Percentiles rank a stretch among this genome's conserved stretches.
Evolutionary conservation across 2,113 vertebrate genomes (phyloP).

Genomic region (Centropristis striata): DNA sequence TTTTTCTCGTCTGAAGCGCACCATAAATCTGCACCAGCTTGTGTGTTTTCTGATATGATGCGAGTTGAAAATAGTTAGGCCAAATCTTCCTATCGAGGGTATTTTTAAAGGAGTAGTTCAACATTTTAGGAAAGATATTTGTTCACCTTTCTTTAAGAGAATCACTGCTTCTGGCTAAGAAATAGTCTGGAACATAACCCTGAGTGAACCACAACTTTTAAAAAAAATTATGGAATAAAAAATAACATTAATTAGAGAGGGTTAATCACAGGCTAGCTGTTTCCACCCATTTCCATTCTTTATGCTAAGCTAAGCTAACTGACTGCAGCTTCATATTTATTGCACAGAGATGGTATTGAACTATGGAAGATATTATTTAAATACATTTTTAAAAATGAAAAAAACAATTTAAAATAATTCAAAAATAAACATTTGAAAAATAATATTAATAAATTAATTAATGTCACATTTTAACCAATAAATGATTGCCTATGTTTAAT

Average conservation of each 20-base stretch:
- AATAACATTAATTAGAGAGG: no score
- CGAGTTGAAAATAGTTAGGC: neutral
- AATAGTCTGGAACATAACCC: no score
- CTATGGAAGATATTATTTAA: no score
- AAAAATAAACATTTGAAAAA: no score
- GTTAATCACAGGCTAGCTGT: neutral
- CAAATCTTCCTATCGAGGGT: neutral
- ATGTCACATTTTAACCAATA: no score
- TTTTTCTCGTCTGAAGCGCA: neutral
- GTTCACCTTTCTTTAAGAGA: neutral
- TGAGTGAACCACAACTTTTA: no score
- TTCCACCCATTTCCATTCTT: neutral
- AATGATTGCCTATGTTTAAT: no score
- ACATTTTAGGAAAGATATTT: no score
- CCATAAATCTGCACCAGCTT: neutral
- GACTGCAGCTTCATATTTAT: neutral
- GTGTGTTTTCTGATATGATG: neutral
- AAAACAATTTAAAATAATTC: no score
- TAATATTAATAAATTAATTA: no score
- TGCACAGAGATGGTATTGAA: neutral
- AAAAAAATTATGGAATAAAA: no score
- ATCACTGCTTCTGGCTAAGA: neutral
- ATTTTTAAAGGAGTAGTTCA: neutral
- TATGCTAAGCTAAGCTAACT: slow-evolving; percentile 10
- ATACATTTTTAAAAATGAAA: no score